phyloP scores from a whole-genome alignment of 2,797 vertebrate genomes.

The Myotis daubentonii region DNA sequence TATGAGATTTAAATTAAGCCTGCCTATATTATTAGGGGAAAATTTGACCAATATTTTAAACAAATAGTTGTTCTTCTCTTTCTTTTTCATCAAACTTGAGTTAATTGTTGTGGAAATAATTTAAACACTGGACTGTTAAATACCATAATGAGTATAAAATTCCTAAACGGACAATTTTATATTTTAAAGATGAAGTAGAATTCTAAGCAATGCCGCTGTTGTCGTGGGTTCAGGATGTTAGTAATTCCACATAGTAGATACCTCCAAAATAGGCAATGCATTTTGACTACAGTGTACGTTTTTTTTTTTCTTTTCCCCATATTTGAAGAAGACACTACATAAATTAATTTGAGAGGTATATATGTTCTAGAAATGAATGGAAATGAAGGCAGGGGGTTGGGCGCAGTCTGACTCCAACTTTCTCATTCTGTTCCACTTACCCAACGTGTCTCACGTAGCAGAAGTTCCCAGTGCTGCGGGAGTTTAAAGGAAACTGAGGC shows the following conservation, averaged over 20 bases:
- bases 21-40: conserved; percentile 54
- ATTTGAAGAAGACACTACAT: background rate
- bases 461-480: background rate
- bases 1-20: conserved; percentile 77
- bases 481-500: background rate
- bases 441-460: background rate
- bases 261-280: background rate
- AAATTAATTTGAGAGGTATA: background rate
- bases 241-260: background rate
- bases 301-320: background rate
- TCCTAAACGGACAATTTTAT: background rate
- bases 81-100: conserved; percentile 9
- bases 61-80: conserved; percentile 16
- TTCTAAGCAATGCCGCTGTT: background rate
- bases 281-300: background rate
- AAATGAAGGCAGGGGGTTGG: conserved; percentile 35
- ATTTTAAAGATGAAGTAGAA: background rate
- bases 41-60: conserved; percentile 50
- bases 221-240: background rate
- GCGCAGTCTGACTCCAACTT: background rate
- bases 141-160: background rate
- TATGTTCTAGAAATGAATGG: conserved; percentile 21
- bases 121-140: background rate
- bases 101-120: background rate
- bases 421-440: background rate